phyloP scores from a whole-genome alignment of 2,113 vertebrate species.

The Burhinus bistriatus region DNA sequence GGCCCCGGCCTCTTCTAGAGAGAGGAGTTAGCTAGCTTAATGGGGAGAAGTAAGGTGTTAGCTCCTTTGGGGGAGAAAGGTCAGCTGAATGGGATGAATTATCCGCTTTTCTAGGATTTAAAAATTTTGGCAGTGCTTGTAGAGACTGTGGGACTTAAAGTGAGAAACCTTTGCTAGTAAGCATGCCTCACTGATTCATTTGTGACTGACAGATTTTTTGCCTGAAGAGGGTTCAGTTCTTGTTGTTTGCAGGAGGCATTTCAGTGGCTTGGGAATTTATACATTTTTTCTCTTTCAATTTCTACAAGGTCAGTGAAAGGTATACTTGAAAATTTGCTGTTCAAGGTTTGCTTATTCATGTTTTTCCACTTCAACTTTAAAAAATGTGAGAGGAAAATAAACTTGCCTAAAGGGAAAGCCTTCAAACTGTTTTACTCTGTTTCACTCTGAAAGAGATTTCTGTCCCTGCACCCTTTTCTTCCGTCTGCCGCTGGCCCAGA shows the following conservation, averaged over 20 bases:
- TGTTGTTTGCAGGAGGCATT: not conserved
- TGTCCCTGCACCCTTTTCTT: not conserved
- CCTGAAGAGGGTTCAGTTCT: not conserved
- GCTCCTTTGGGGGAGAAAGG: not conserved
- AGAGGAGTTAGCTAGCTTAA: not conserved
- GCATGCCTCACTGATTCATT: not conserved
- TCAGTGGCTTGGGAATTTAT: not conserved
- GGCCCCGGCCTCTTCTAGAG: not conserved
- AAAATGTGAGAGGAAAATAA: not conserved
- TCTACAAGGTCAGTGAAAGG: not conserved
- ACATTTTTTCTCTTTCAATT: not conserved
- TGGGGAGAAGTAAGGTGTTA: not conserved
- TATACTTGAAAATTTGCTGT: not conserved
- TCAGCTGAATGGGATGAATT: slow-evolving; percentile 21
- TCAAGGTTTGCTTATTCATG: not conserved
- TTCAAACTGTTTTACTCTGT: not conserved
- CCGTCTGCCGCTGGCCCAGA: not conserved
- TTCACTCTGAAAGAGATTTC: not conserved
- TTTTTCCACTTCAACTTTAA: not conserved
- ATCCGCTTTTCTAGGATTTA: not conserved
- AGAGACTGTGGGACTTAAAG: not conserved
- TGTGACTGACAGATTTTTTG: not conserved
- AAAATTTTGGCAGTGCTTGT: not conserved
- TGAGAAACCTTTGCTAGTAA: not conserved
- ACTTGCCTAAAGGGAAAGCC: not conserved